Percentiles rank a stretch among this genome's conserved stretches.
Evolutionary conservation across 2,113 vertebrate genomes (phyloP).

Genomic region (Cyphomyrus plagiostoma): DNA sequence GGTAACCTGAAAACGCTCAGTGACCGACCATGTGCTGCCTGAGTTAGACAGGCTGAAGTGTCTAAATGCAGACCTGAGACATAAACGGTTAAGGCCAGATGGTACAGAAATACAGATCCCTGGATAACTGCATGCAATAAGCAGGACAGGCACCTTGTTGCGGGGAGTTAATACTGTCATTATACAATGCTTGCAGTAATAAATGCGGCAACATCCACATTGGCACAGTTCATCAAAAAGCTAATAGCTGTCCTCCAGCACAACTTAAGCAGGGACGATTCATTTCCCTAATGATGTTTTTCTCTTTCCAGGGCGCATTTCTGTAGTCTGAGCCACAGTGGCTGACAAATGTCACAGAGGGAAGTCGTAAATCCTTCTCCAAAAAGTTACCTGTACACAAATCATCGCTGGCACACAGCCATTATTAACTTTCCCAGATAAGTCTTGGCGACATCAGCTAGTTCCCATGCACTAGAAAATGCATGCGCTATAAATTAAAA

Average conservation of each 20-base stretch:
- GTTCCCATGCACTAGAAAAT: background rate
- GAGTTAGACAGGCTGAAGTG: background rate
- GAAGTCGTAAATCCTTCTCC: background rate
- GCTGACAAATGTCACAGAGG: background rate
- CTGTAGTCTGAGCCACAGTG: background rate
- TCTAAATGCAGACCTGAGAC: background rate
- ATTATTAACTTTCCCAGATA: background rate
- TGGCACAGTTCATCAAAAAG: background rate
- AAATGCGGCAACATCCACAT: background rate
- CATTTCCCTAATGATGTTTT: slow-evolving; percentile 3
- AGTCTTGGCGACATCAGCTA: background rate
- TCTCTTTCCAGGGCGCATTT: background rate
- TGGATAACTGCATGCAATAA: background rate
- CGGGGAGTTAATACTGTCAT: background rate
- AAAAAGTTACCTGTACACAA: background rate
- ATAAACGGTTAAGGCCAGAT: background rate
- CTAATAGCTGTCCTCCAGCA: background rate
- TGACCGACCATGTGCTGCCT: background rate
- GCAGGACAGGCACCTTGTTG: background rate
- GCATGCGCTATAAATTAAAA: background rate
- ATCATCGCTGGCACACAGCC: background rate
- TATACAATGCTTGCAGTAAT: background rate
- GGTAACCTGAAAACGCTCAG: background rate
- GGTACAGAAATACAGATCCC: background rate
- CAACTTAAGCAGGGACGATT: background rate